Conservation (phyloP, 2,797 vertebrate genomes). For the Microtus californicus region DNA sequence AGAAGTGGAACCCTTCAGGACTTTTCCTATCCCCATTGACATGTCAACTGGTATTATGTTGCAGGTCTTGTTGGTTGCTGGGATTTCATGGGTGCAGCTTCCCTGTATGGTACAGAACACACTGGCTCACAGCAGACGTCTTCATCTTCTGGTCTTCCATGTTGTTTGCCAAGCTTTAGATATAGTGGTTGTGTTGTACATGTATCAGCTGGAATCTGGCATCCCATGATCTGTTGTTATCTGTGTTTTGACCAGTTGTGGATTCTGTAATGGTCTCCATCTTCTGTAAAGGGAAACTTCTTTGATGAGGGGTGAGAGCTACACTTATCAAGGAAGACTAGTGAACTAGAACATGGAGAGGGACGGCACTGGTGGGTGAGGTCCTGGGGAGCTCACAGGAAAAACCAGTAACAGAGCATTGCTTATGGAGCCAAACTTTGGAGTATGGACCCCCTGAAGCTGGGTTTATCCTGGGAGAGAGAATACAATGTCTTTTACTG, state of each 20-base stretch:
- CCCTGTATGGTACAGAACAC: background rate
- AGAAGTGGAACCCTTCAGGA: background rate
- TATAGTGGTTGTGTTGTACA: background rate
- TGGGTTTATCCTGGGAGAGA: background rate
- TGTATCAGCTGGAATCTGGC: background rate
- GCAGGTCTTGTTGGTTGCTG: background rate
- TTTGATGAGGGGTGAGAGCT: background rate
- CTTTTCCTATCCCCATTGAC: background rate
- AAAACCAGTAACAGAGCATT: background rate
- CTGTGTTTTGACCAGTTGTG: background rate
- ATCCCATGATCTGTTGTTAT: background rate
- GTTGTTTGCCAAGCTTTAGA: background rate
- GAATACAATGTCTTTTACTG: background rate
- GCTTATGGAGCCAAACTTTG: background rate
- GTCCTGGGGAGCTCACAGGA: background rate
- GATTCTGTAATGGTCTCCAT: background rate
- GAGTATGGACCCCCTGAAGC: background rate
- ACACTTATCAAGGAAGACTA: background rate
- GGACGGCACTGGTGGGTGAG: background rate
- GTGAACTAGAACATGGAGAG: background rate
- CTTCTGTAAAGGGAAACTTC: background rate
- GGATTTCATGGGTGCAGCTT: background rate
- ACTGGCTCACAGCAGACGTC: background rate
- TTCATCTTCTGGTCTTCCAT: background rate
- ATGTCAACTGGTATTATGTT: background rate